These are phyloP conservation scores for Gymnorhina tibicen DNA, from an alignment of 2,113 vertebrate genomes.

Conservation along the genomic window DNA sequence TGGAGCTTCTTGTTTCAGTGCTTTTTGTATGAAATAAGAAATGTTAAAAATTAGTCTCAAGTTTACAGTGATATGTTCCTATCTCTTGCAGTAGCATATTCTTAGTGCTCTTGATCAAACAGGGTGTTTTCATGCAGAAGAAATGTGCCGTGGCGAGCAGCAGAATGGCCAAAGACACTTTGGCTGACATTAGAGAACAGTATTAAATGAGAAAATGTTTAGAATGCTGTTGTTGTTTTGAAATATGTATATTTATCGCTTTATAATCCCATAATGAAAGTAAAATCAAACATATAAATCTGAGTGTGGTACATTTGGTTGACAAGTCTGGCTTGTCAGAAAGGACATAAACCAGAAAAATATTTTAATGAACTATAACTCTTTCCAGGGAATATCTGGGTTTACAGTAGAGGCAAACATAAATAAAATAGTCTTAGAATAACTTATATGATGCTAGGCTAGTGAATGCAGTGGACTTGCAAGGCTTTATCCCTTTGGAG, in stretches of 20 bases:
- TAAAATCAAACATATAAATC: constrained; percentile 18
- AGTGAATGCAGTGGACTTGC: not conserved
- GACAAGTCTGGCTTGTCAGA: constrained; percentile 17
- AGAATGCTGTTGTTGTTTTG: not conserved
- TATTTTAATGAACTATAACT: not conserved
- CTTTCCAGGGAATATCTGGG: not conserved
- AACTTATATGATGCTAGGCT: not conserved
- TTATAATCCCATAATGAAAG: constrained; percentile 19
- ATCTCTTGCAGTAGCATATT: not conserved
- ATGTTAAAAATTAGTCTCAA: not conserved
- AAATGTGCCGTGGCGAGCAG: not conserved
- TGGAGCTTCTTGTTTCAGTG: not conserved
- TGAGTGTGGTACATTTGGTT: not conserved
- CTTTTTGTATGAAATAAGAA: not conserved
- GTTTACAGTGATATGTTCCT: not conserved
- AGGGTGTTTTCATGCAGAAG: not conserved
- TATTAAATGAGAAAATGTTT: not conserved
- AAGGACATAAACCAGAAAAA: not conserved
- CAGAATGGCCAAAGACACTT: not conserved
- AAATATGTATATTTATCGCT: not conserved
- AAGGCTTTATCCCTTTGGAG: not conserved
- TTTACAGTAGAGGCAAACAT: not conserved
- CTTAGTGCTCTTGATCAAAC: not conserved
- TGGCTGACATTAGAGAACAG: not conserved
- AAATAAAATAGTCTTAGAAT: not conserved